Evolutionary conservation across 2,797 vertebrate species (phyloP).

Genomic region (Sebastes hubbsi): DNA sequence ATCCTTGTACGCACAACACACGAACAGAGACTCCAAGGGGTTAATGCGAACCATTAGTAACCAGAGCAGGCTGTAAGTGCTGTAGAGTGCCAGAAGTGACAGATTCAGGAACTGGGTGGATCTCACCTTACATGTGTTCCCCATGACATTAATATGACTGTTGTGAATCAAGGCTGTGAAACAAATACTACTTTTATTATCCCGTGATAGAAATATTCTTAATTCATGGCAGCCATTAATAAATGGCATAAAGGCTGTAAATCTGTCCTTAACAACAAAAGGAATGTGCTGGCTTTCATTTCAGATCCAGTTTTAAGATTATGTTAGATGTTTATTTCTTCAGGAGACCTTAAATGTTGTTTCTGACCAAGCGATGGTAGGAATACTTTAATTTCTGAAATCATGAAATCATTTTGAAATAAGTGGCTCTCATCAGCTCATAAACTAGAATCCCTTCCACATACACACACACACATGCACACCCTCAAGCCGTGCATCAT

Average conservation of each 20-base stretch:
- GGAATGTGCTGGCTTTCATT: neutral
- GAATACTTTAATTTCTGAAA: neutral
- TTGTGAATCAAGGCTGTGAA: conserved; percentile 59
- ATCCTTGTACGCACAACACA: neutral
- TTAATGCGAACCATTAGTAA: conserved; percentile 72
- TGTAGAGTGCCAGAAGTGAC: conserved; percentile 41
- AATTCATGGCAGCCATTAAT: conserved; percentile 29
- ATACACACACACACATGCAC: neutral
- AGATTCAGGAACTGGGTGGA: conserved; percentile 23
- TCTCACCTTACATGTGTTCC: conserved; percentile 65
- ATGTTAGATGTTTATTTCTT: neutral
- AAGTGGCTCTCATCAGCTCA: neutral
- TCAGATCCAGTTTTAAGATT: neutral
- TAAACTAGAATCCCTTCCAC: neutral
- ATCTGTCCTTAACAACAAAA: neutral
- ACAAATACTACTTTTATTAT: conserved; percentile 40
- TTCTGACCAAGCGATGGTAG: neutral
- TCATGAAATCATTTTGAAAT: neutral
- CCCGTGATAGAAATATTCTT: conserved; percentile 16
- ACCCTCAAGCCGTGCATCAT: conserved; percentile 6
- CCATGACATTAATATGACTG: conserved; percentile 53
- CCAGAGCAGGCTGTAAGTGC: conserved; percentile 61
- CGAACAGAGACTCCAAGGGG: conserved; percentile 14
- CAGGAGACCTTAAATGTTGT: neutral
- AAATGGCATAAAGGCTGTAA: neutral